phyloP scores from a whole-genome alignment of 2,888 invertebrate species.

The Epiblema foenella region DNA sequence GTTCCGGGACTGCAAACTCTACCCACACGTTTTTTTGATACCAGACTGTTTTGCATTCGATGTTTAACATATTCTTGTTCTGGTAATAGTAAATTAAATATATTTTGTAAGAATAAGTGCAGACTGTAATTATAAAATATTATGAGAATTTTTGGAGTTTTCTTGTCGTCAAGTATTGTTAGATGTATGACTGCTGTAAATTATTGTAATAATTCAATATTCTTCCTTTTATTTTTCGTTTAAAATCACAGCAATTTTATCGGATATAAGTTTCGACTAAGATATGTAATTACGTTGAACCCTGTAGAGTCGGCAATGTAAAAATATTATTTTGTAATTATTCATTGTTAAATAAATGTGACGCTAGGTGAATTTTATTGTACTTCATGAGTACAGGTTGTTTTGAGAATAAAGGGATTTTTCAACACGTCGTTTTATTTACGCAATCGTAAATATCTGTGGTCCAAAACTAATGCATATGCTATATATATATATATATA shows the following conservation, averaged over 20 bases:
- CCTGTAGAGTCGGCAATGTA: slow-evolving; percentile 34
- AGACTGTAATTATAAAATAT: not conserved
- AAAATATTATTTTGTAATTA: slow-evolving; percentile 61
- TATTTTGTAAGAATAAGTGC: not conserved
- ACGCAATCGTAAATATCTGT: not conserved
- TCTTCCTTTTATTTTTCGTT: not conserved
- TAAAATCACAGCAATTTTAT: slow-evolving; percentile 18
- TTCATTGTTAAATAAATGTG: slow-evolving; percentile 68
- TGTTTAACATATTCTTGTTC: not conserved
- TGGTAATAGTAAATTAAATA: not conserved
- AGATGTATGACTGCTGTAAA: not conserved
- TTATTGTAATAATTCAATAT: not conserved
- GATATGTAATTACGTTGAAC: slow-evolving; percentile 32
- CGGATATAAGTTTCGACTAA: slow-evolving; percentile 37
- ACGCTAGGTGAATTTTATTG: slow-evolving; percentile 74
- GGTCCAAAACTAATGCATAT: not conserved
- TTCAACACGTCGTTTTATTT: slow-evolving; percentile 48
- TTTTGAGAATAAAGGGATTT: slow-evolving; percentile 74
- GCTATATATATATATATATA: not conserved
- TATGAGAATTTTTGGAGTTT: not conserved
- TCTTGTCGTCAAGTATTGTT: not conserved
- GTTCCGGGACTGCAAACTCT: not conserved
- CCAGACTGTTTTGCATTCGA: not conserved
- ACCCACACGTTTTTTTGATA: not conserved
- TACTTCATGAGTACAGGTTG: slow-evolving; percentile 71